A percentile compares a stretch with the other conserved stretches of the same genome.
Evolutionary conservation across 2,888 invertebrate species (phyloP).

Genomic region (Drosophila longiperda): DNA sequence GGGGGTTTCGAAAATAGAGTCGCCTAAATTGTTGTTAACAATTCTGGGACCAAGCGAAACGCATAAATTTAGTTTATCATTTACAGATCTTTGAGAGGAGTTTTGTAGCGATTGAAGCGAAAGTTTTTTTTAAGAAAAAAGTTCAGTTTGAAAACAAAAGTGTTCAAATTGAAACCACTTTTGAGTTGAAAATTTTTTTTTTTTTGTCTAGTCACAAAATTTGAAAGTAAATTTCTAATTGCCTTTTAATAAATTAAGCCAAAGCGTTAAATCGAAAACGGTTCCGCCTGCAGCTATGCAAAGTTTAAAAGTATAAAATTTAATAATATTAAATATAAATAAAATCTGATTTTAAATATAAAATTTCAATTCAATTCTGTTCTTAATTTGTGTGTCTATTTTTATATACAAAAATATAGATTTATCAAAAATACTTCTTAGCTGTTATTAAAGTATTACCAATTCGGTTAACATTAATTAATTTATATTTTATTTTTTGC

Average conservation of each 20-base stretch:
- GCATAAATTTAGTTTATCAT: constrained; percentile 51
- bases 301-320: background rate
- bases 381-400: background rate
- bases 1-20: constrained; percentile 15
- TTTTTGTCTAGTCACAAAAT: no score
- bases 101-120: background rate
- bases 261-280: background rate
- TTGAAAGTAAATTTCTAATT: background rate
- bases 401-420: background rate
- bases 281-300: background rate
- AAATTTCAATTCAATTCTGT: no score
- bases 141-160: background rate
- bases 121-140: background rate
- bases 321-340: no score
- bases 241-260: background rate
- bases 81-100: background rate
- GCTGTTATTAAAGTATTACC: background rate
- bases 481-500: background rate
- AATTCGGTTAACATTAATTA: background rate
- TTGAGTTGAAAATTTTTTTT: background rate
- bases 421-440: background rate
- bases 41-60: constrained; percentile 54
- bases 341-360: no score
- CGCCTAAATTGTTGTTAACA: constrained; percentile 73
- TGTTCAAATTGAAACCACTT: background rate